phyloP scores from a whole-genome alignment of 1,140 invertebrate genomes.

The Heliconius hewitsoni region DNA sequence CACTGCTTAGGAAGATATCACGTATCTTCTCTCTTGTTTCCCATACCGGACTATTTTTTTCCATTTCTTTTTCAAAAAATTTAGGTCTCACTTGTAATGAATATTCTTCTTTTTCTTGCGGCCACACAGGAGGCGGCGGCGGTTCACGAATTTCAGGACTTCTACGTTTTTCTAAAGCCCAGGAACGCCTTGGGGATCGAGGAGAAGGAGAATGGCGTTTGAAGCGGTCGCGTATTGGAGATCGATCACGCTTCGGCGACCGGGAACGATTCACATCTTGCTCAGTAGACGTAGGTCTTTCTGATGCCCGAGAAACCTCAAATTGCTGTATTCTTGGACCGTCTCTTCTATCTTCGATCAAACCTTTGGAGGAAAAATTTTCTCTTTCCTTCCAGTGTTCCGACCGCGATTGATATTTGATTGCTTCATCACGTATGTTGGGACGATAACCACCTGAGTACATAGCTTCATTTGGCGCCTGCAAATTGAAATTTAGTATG shows the following conservation, averaged over 20 bases:
- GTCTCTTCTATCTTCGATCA: conserved; percentile 51
- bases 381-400: conserved; percentile 53
- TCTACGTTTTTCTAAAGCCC: conserved; percentile 67
- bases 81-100: conserved; percentile 35
- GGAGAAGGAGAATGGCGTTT: conserved; percentile 62
- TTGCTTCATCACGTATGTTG: conserved; percentile 48
- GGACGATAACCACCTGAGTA: conserved; percentile 68
- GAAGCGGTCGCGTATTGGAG: conserved; percentile 58
- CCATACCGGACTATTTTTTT: conserved; percentile 33
- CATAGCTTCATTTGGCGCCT: conserved; percentile 69
- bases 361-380: conserved; percentile 42
- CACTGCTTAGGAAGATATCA: conserved; percentile 21
- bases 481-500: conserved; percentile 74
- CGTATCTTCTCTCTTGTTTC: conserved; percentile 39
- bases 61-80: conserved; percentile 37
- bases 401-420: conserved; percentile 43
- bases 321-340: conserved; percentile 46
- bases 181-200: conserved; percentile 63
- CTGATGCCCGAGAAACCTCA: conserved; percentile 42
- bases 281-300: conserved; percentile 41
- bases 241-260: conserved; percentile 62
- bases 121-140: conserved; percentile 67
- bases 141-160: conserved; percentile 57
- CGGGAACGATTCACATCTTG: conserved; percentile 45
- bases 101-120: conserved; percentile 44